These are phyloP conservation scores for Neodiprion pinetum DNA, from an alignment of 1,140 invertebrate species.

Conservation along the genomic window DNA sequence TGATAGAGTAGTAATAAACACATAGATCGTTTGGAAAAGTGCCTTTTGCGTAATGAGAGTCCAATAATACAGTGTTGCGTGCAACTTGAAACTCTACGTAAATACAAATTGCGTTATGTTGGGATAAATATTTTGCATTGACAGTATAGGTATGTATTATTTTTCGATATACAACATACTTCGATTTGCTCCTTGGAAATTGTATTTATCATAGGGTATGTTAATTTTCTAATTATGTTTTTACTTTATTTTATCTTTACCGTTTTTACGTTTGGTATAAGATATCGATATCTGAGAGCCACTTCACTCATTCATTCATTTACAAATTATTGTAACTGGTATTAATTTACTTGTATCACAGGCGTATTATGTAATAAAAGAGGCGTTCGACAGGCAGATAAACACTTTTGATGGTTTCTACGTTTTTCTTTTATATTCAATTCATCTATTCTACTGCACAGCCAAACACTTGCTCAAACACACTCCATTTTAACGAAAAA, in stretches of 20 bases:
- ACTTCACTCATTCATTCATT: background rate
- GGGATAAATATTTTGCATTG: background rate
- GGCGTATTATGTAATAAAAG: constrained; percentile 1
- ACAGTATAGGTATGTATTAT: no score
- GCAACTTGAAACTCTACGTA: background rate
- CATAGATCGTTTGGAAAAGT: background rate
- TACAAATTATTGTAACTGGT: constrained; percentile 3
- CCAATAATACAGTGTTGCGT: background rate
- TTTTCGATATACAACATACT: background rate
- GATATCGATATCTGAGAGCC: background rate
- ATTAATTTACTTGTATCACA: constrained; percentile 8
- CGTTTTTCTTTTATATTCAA: constrained; percentile 22
- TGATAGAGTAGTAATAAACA: background rate
- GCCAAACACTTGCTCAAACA: constrained; percentile 60
- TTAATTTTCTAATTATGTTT: background rate
- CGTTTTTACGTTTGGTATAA: no score
- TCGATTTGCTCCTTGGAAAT: background rate
- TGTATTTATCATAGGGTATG: background rate
- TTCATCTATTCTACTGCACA: constrained; percentile 57
- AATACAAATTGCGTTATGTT: background rate
- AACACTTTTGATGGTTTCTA: constrained; percentile 1
- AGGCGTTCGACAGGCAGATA: background rate
- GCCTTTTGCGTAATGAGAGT: background rate
- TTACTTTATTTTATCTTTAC: background rate
- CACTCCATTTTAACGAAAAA: constrained; percentile 22